Conservation (phyloP, 2,797 vertebrate species). For the Etheostoma perlongum region DNA sequence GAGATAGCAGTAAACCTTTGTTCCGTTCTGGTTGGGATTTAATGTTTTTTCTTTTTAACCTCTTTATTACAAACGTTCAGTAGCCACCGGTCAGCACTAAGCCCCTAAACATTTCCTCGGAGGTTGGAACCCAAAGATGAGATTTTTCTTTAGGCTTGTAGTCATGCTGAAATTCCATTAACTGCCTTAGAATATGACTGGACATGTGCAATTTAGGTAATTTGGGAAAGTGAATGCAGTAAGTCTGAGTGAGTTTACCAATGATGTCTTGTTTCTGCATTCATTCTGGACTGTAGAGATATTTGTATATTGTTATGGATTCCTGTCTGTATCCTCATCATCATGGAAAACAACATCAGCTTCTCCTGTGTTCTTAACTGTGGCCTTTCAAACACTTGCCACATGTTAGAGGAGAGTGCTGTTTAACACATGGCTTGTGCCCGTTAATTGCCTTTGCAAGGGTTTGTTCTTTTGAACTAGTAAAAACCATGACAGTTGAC, state of each 20-base stretch:
- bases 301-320: neutral
- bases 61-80: conserved; percentile 25
- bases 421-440: neutral
- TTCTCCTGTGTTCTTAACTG: neutral
- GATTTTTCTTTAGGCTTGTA: neutral
- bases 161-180: neutral
- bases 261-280: neutral
- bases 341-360: neutral
- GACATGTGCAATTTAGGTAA: neutral
- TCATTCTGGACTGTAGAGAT: neutral
- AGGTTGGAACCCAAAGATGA: neutral
- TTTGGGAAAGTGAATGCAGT: neutral
- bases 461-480: neutral
- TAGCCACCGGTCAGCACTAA: neutral
- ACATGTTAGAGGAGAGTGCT: neutral
- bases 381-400: neutral
- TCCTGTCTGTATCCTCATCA: neutral
- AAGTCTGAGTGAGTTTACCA: neutral
- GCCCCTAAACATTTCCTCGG: conserved; percentile 3
- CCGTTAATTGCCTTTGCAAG: neutral
- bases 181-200: neutral
- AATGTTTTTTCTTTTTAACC: conserved; percentile 3
- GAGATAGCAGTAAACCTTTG: conserved; percentile 18
- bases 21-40: conserved; percentile 15
- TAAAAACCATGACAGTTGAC: neutral